phyloP scores from a whole-genome alignment of 2,888 invertebrate species.

The Brenthis ino region DNA sequence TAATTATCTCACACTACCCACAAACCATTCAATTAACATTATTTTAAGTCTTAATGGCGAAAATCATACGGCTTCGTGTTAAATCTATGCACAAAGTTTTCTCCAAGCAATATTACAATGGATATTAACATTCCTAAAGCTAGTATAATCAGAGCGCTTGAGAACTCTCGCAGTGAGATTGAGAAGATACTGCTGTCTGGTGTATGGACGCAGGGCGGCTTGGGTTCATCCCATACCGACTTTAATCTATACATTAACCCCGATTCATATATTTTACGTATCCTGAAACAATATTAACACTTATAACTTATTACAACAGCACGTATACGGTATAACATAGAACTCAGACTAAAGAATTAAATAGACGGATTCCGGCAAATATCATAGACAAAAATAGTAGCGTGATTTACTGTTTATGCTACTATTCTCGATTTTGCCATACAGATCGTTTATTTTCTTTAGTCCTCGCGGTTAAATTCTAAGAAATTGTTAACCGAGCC shows the following conservation, averaged over 20 bases:
- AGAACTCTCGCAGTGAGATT: conserved; percentile 83
- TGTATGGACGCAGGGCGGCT: conserved; percentile 81
- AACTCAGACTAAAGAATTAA: not conserved
- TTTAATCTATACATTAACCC: conserved; percentile 83
- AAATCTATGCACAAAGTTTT: conserved; percentile 48
- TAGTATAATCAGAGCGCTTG: conserved; percentile 79
- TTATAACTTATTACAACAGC: not conserved
- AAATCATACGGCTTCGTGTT: conserved; percentile 37
- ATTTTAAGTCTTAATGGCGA: conserved; percentile 33
- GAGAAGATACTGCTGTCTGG: conserved; percentile 71
- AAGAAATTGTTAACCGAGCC: too few species aligned
- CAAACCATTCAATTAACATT: too few species aligned
- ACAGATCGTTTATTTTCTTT: too few species aligned
- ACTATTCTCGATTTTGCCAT: too few species aligned
- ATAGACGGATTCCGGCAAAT: not conserved
- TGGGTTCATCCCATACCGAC: conserved; percentile 82
- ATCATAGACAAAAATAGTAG: too few species aligned
- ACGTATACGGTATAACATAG: not conserved
- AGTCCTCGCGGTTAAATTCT: too few species aligned
- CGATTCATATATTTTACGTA: conserved; percentile 81
- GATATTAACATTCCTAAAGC: conserved; percentile 71
- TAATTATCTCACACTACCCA: too few species aligned
- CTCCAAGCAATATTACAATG: conserved; percentile 58
- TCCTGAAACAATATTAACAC: conserved; percentile 60
- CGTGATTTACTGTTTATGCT: too few species aligned